These are phyloP conservation scores for Apomyelois bistriatella DNA, from an alignment of 2,888 invertebrate genomes.

Conservation along the genomic window DNA sequence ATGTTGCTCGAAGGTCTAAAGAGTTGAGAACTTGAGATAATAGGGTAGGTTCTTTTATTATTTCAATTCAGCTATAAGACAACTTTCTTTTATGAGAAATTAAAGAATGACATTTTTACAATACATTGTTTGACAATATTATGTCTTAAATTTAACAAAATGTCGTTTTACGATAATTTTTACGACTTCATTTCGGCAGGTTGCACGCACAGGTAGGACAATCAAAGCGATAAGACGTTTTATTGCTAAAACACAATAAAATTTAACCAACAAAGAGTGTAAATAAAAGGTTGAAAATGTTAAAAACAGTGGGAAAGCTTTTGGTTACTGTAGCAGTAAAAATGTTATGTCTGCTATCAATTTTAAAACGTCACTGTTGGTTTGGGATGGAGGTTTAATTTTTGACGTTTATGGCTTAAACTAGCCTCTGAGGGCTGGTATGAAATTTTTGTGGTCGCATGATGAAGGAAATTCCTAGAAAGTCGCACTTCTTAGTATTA, in stretches of 20 bases:
- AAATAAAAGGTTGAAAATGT: conserved; percentile 47
- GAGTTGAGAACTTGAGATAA: too few species aligned
- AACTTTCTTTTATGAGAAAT: too few species aligned
- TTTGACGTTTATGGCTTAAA: conserved; percentile 57
- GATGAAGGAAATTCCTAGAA: conserved; percentile 16
- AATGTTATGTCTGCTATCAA: conserved; percentile 65
- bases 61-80: too few species aligned
- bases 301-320: conserved; percentile 53
- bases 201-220: conserved; percentile 6
- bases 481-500: conserved; percentile 7
- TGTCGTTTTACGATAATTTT: conserved; percentile 7
- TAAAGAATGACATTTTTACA: too few species aligned
- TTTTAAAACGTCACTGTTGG: conserved; percentile 60
- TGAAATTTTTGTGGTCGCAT: conserved; percentile 15
- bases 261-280: conserved; percentile 55
- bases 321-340: conserved; percentile 59
- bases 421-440: conserved; percentile 20
- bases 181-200: conserved; percentile 13
- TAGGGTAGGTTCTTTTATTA: too few species aligned
- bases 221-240: conserved; percentile 15
- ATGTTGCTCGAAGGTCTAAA: too few species aligned
- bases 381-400: conserved; percentile 58
- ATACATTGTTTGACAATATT: conserved; percentile 1
- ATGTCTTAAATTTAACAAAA: background rate
- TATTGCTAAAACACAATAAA: conserved; percentile 55